A percentile compares a stretch with the other conserved stretches of the same genome.
These are phyloP conservation scores for Acinonyx jubatus DNA, from an alignment of 2,113 vertebrate species.

Conservation along the genomic window DNA sequence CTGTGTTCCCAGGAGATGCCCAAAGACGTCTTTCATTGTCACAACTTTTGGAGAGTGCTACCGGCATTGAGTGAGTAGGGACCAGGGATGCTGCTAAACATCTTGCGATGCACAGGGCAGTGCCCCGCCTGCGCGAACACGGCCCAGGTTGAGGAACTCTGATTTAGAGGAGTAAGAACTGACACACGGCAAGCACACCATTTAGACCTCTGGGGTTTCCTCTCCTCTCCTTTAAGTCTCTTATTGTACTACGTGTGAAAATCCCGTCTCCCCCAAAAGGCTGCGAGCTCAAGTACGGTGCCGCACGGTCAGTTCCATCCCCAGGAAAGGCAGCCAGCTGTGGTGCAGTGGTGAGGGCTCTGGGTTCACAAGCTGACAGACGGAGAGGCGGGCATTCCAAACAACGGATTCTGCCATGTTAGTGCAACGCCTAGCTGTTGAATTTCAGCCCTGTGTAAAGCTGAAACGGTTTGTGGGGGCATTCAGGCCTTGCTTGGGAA, in stretches of 20 bases:
- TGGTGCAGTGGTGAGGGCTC: rapidly evolving
- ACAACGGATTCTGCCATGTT: rapidly evolving
- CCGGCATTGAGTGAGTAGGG: background rate
- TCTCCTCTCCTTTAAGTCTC: rapidly evolving
- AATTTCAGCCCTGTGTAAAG: background rate
- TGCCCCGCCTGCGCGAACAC: background rate
- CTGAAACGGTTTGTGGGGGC: background rate
- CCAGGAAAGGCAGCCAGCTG: background rate
- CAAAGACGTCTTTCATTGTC: background rate
- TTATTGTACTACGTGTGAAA: background rate
- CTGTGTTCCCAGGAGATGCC: background rate
- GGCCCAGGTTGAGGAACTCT: background rate
- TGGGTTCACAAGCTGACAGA: background rate
- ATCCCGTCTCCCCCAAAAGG: background rate
- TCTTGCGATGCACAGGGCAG: too few species aligned
- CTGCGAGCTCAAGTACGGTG: background rate
- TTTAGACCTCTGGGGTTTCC: background rate
- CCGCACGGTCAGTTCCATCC: rapidly evolving
- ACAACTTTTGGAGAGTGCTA: background rate
- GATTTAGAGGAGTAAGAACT: background rate
- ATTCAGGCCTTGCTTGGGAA: background rate
- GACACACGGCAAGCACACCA: rapidly evolving
- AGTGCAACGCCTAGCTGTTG: rapidly evolving
- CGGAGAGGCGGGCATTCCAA: too few species aligned
- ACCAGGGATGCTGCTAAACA: too few species aligned